phyloP scores from a whole-genome alignment of 2,113 vertebrate genomes.

The Corynorhinus townsendii region DNA sequence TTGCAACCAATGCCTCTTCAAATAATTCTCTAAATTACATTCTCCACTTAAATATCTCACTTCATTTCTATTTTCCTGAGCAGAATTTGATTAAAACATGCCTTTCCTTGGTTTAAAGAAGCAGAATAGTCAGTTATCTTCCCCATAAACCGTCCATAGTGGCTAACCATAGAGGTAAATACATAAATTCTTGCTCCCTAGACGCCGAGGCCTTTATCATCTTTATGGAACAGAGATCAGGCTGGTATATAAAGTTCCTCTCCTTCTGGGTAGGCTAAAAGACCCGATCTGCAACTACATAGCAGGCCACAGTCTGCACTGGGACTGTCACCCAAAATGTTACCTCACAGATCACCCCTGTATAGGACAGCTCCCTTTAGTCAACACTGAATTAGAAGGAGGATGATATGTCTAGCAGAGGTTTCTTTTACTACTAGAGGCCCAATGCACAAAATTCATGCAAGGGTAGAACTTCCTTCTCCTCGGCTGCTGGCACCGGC shows the following conservation, averaged over 20 bases:
- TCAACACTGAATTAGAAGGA: not conserved
- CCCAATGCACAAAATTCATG: no score
- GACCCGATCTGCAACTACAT: not conserved
- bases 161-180: not conserved
- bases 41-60: not conserved
- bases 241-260: not conserved
- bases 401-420: not conserved
- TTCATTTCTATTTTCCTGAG: not conserved
- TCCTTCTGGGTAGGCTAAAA: not conserved
- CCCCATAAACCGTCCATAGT: not conserved
- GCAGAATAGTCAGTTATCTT: not conserved
- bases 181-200: not conserved
- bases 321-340: not conserved
- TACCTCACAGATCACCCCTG: not conserved
- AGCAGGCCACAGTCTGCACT: not conserved
- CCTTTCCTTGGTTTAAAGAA: not conserved
- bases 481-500: no score
- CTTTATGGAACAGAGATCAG: not conserved
- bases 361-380: not conserved
- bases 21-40: not conserved
- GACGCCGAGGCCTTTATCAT: not conserved
- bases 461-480: no score
- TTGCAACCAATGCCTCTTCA: not conserved
- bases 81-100: not conserved
- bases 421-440: not conserved